Conservation (phyloP, 2,113 vertebrate species). For the Anser cygnoides region DNA sequence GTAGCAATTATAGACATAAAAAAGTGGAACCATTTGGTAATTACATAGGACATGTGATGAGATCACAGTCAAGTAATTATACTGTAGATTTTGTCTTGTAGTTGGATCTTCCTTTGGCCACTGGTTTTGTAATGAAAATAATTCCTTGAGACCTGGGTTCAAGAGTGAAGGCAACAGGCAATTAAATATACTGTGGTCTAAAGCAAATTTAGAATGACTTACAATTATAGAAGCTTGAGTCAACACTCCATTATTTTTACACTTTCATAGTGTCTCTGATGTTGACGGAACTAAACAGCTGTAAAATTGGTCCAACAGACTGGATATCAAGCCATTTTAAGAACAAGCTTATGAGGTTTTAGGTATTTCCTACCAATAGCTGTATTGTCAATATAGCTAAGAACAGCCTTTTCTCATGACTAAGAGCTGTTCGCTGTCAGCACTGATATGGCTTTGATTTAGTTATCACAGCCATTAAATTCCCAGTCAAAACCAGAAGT, state of each 20-base stretch:
- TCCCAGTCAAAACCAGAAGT: background rate
- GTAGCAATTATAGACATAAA: conserved; percentile 30
- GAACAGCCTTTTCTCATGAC: background rate
- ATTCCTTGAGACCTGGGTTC: background rate
- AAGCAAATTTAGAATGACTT: conserved; percentile 13
- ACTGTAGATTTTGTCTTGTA: background rate
- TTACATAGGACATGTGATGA: background rate
- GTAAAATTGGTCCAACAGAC: background rate
- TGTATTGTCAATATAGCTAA: background rate
- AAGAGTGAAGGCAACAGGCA: background rate
- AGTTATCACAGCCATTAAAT: background rate
- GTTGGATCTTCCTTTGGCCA: background rate
- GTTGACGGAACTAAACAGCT: background rate
- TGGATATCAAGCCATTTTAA: background rate
- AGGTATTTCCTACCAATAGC: background rate
- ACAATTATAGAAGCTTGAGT: background rate
- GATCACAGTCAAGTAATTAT: background rate
- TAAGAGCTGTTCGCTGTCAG: background rate
- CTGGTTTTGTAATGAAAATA: background rate
- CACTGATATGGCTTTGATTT: background rate
- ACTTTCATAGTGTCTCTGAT: background rate
- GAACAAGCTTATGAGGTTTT: background rate
- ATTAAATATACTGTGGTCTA: background rate
- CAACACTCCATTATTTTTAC: conserved; percentile 8
- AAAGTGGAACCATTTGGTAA: background rate